phyloP scores from a whole-genome alignment of 2,113 vertebrate genomes.

The Lepus timidus region DNA sequence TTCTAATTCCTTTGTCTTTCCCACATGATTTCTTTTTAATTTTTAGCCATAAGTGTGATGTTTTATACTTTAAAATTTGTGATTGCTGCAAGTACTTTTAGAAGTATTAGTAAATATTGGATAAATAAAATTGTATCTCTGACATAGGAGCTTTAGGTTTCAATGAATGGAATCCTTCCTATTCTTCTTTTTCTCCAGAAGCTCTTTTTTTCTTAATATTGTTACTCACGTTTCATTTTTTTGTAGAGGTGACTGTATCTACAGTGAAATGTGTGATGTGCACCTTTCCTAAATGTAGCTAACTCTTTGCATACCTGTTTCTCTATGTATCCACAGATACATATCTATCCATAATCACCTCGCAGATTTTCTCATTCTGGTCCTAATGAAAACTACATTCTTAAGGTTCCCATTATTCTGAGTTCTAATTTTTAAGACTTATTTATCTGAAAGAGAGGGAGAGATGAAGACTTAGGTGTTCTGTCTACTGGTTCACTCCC shows the following conservation, averaged over 20 bases:
- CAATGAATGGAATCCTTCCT: not conserved
- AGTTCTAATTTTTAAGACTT: not conserved
- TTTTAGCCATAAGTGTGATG: constrained; percentile 8
- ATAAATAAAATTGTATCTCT: not conserved
- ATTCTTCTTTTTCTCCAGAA: not conserved
- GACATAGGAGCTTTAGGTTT: not conserved
- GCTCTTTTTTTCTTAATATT: not conserved
- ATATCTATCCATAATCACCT: not conserved
- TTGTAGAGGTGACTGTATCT: not conserved
- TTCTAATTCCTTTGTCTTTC: not conserved
- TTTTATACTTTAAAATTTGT: constrained; percentile 35
- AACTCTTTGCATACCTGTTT: not conserved
- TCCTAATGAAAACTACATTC: not conserved
- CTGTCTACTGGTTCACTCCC: too few relatives aligned
- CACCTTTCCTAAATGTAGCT: not conserved
- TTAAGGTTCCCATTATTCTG: not conserved
- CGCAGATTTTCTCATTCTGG: not conserved
- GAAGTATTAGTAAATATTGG: not conserved
- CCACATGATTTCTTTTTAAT: constrained; percentile 15
- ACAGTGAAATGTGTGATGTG: not conserved
- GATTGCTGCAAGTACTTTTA: not conserved
- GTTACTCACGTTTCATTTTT: not conserved
- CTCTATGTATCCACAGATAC: too few relatives aligned
- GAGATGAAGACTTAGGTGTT: too few relatives aligned
- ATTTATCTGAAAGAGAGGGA: too few relatives aligned